These are phyloP conservation scores for Eilema depressum DNA, from an alignment of 2,888 invertebrate species.

Conservation along the genomic window DNA sequence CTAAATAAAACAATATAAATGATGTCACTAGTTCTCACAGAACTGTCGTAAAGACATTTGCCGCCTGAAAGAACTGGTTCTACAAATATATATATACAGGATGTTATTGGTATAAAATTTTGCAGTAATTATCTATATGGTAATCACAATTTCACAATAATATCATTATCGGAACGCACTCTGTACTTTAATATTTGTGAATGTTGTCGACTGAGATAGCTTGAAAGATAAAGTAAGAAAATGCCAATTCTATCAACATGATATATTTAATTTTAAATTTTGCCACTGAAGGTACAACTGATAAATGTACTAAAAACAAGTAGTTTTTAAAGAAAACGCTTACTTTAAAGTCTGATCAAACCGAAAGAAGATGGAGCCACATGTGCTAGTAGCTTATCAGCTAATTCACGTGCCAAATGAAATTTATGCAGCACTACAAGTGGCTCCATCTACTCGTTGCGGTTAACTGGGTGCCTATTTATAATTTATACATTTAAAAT, in stretches of 20 bases:
- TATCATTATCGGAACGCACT: too few relatives aligned
- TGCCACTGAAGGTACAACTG: too few relatives aligned
- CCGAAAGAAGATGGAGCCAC: too few relatives aligned
- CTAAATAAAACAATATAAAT: slow-evolving; percentile 12
- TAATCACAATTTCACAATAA: slow-evolving; percentile 31
- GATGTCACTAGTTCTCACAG: slow-evolving; percentile 29
- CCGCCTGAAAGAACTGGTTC: slow-evolving; percentile 31
- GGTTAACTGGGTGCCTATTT: too few relatives aligned
- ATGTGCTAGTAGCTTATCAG: too few relatives aligned
- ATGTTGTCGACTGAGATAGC: background rate
- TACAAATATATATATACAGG: slow-evolving; percentile 40
- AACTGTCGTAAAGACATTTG: slow-evolving; percentile 28
- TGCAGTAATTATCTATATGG: slow-evolving; percentile 19
- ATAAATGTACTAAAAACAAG: too few relatives aligned
- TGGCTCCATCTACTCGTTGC: background rate
- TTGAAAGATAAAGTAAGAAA: background rate
- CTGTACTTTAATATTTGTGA: background rate
- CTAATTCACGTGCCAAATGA: too few relatives aligned
- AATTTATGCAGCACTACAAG: too few relatives aligned
- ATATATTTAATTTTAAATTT: background rate
- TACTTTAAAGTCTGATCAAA: too few relatives aligned
- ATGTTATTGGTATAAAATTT: slow-evolving; percentile 29
- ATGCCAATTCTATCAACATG: background rate
- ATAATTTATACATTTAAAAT: too few relatives aligned
- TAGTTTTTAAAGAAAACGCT: too few relatives aligned